Evolutionary conservation across 30 jellyfish, hydroid and myxozoan genomes (phyloP), one percentile per base, ranked within the genome.

Genomic region (Euphysa ruthae): DNA sequence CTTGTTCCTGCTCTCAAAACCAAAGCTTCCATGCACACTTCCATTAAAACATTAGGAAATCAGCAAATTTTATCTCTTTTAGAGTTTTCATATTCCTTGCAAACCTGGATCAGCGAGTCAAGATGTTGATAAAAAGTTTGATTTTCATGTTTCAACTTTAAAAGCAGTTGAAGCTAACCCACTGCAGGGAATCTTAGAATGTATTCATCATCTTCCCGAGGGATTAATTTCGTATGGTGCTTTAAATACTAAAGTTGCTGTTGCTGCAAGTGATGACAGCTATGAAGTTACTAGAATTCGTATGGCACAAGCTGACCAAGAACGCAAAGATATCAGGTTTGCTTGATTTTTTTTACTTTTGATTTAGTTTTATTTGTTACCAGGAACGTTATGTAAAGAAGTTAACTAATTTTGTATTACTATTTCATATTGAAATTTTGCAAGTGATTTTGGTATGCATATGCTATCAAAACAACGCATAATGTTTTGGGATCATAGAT

Each of bases 231-330:
- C 95, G 38, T 49, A 58, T 64, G 97, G 97, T 2, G 66, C 60
- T 61, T 50, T 79, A 6, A 79, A 70, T 25, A 49, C 60, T 22
- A 80, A 72, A 50, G 50, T 88, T 10, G 75, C 90, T 7, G 85
- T 88, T 68, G 75, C 82, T 85, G 97, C 91, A 1, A 88, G 88
- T 1, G 97, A 88, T 25, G 97, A 88, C 34, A 93, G 81, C 12
- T 88, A 88, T 66, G 97, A 88, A 70, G 58, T 71, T 75, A 88
- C 97, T 2, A 58, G 93, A 61, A 88, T 58, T 16, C 81, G 81
- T 26, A 88, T 88, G 97, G 97, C 97, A 30, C 95, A 74, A 51
- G 97, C 79, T 49, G 97, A 88, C 65, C 94, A 88, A 56, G 97
- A 88, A 58, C 85, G 94, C 8, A 88, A 88, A 33, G 97, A 71